Conservation (phyloP, 2,797 vertebrate species). For the Pipistrellus kuhlii region DNA sequence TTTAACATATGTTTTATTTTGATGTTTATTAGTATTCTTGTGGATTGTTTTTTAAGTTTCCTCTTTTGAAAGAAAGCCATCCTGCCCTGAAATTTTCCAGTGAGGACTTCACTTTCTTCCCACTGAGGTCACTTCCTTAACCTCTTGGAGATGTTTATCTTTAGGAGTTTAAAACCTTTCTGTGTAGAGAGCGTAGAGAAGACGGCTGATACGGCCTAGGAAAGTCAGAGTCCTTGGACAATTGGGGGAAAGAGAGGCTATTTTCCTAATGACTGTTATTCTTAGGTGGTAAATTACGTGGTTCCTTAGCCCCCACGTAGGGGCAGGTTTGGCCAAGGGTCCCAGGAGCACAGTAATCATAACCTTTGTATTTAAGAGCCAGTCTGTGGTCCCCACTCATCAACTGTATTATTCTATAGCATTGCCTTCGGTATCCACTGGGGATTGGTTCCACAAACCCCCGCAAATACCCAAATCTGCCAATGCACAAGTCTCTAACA, state of each 20-base stretch:
- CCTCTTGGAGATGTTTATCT: conserved; percentile 65
- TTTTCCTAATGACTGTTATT: conserved; percentile 21
- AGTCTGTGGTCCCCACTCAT: background rate
- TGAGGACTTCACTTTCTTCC: conserved; percentile 46
- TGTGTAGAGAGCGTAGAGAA: background rate
- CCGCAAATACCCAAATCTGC: background rate
- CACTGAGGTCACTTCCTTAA: conserved; percentile 60
- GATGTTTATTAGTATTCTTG: conserved; percentile 19
- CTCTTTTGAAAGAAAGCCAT: conserved; percentile 12
- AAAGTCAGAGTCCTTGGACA: conserved; percentile 23
- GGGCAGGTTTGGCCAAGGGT: background rate
- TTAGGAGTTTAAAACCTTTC: conserved; percentile 41
- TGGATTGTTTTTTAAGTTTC: background rate
- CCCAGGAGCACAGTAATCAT: background rate
- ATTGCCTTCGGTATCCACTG: too few relatives aligned
- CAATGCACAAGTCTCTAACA: background rate
- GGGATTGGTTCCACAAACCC: background rate
- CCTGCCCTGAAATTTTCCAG: conserved; percentile 6
- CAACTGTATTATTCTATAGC: rapidly evolving
- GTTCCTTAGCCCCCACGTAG: background rate
- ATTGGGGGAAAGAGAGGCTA: background rate
- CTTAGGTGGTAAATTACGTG: background rate
- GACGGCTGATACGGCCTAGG: background rate
- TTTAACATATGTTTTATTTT: conserved; percentile 27
- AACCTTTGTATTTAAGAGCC: background rate